Evolutionary conservation across 2,797 vertebrate genomes (phyloP).

Genomic region (Pangasius mekongensis): DNA sequence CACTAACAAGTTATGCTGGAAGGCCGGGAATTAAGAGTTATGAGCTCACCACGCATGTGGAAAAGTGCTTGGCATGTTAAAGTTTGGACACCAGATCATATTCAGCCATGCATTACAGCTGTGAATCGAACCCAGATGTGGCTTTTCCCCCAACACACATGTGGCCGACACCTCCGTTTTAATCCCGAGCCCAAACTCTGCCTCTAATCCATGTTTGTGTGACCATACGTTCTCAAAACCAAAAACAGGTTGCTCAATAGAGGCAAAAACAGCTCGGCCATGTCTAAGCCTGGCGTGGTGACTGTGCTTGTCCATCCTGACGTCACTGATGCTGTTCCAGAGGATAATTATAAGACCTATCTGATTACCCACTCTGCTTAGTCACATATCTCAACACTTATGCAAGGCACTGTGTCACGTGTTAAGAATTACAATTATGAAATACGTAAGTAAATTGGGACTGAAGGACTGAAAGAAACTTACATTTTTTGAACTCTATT

Average conservation of each 20-base stretch:
- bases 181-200: conserved; percentile 9
- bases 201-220: neutral
- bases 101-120: neutral
- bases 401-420: neutral
- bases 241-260: neutral
- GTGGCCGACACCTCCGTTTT: neutral
- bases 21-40: neutral
- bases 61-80: neutral
- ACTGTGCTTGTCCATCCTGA: neutral
- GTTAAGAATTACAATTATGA: neutral
- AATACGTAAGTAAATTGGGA: too few relatives aligned
- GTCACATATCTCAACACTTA: neutral
- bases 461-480: neutral
- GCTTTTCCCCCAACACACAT: neutral
- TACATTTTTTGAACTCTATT: too few relatives aligned
- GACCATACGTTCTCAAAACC: neutral
- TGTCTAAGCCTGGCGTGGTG: too few relatives aligned
- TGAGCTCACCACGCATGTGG: neutral
- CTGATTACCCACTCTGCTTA: neutral
- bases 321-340: neutral
- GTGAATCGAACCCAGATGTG: neutral
- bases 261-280: neutral
- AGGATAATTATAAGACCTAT: neutral
- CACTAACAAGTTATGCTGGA: neutral
- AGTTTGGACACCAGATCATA: neutral